Conservation (phyloP, 2,113 vertebrate species). For the Haemorhous mexicanus region DNA sequence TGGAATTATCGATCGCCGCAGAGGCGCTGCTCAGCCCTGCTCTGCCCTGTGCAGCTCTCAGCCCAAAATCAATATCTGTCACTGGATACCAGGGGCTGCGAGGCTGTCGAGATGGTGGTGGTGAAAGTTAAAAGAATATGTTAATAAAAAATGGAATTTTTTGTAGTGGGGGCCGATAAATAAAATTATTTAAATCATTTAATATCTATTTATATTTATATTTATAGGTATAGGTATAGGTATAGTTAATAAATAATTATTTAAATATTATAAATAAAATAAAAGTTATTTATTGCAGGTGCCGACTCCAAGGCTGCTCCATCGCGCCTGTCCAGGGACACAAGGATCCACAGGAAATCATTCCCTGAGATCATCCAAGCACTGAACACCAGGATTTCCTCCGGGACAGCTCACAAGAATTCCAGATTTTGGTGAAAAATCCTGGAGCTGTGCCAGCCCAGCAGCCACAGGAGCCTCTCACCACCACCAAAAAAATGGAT, state of each 20-base stretch:
- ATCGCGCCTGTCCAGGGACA: background rate
- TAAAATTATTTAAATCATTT: too few species aligned
- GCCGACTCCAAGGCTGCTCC: accelerated
- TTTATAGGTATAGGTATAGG: too few species aligned
- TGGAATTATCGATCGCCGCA: background rate
- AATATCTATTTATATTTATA: too few species aligned
- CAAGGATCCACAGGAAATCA: background rate
- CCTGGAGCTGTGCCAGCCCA: accelerated
- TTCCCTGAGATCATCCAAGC: background rate
- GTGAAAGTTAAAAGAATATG: background rate
- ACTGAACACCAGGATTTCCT: background rate
- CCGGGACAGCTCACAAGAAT: accelerated
- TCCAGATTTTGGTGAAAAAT: background rate
- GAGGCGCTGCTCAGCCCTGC: background rate
- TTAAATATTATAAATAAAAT: too few species aligned
- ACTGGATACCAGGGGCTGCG: background rate
- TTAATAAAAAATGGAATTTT: background rate
- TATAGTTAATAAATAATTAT: too few species aligned
- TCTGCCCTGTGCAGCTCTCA: background rate
- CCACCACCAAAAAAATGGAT: accelerated
- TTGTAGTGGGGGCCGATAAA: background rate
- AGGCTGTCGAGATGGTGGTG: background rate
- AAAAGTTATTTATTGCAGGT: background rate
- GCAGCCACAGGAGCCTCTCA: accelerated
- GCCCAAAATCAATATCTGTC: background rate